Base-by-base conservation (phyloP, 2,113 vertebrate species). In the Myiopsitta monachus region DNA sequence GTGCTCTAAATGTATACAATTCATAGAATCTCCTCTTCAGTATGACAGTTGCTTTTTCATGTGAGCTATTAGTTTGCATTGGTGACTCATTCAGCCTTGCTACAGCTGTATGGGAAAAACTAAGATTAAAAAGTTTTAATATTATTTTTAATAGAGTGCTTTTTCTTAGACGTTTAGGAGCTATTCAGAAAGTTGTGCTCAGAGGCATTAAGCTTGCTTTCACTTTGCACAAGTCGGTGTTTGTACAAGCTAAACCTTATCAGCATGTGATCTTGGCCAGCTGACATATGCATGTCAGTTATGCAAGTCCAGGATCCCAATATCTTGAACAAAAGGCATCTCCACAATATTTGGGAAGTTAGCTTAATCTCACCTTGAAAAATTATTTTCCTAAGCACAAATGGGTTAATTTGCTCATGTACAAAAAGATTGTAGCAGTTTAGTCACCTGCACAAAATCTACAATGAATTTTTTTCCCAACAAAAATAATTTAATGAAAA, bases 41-140 rank as follows among this genome's bases (percentile, higher is more conserved):
- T 55, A 15, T 44, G 26, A 27, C 38, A 63, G 39, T 28, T 88
- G 38, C 12, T 70, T 87, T 66, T 57, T 74, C 30, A 67, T 81
- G 5, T 41, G 66, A 78, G 18, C 12, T 44, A 2, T 67, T 62
- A 49, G 31, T 67, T 80, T 0, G 0, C 9, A 16, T 23, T 74
- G 26, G 23, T 64, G 83, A 36, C 18, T 38, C 26, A 2, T 59
- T 84, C 46, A 63, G 27, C 54, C 31, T 92, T 28, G 30, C 33
- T 67, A 11, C 44, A 77, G 3, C 49, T 61, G 43, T 24, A 28
- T 24, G 18, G 28, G 23, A 70, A 91, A 76, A 31, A 52, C 17
- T 51, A 72, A 63, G 21, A 33, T 16, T 77, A 44, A 55, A n/a
- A 77, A 73, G 17, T 38, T n/a, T n/a, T n/a, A n/a, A n/a, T 21